These are phyloP conservation scores for Lepus townsendii DNA, from an alignment of 2,797 vertebrate genomes.

Conservation along the genomic window DNA sequence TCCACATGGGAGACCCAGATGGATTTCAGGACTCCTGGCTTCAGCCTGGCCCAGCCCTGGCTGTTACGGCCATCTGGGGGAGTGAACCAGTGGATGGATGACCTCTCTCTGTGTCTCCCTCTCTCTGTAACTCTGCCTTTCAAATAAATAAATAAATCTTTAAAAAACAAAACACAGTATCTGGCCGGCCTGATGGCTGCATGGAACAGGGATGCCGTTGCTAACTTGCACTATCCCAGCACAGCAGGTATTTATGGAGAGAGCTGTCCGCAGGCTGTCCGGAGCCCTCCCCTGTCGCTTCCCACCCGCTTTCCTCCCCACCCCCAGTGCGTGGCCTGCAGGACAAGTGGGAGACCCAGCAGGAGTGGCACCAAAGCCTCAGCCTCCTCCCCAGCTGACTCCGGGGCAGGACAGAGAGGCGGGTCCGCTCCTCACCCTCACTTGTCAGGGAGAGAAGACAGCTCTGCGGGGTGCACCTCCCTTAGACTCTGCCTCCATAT, in stretches of 20 bases:
- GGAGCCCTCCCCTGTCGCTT: neutral
- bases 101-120: no score
- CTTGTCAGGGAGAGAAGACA: neutral
- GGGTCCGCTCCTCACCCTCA: rapidly evolving
- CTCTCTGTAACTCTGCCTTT: no score
- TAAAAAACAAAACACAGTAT: no score
- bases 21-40: no score
- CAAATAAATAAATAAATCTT: no score
- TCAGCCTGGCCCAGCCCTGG: no score
- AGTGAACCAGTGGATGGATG: no score
- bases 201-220: neutral
- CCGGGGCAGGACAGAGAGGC: neutral
- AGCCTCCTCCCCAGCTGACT: neutral
- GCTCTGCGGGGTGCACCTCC: neutral
- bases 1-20: no score
- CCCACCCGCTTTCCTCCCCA: neutral
- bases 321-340: no score
- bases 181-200: neutral
- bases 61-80: no score
- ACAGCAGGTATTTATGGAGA: neutral
- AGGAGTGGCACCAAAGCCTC: neutral
- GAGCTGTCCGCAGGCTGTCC: neutral
- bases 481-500: neutral
- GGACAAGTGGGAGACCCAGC: no score
- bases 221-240: no score